Base-by-base conservation (phyloP, 2,797 vertebrate genomes). In the Allobates femoralis region DNA sequence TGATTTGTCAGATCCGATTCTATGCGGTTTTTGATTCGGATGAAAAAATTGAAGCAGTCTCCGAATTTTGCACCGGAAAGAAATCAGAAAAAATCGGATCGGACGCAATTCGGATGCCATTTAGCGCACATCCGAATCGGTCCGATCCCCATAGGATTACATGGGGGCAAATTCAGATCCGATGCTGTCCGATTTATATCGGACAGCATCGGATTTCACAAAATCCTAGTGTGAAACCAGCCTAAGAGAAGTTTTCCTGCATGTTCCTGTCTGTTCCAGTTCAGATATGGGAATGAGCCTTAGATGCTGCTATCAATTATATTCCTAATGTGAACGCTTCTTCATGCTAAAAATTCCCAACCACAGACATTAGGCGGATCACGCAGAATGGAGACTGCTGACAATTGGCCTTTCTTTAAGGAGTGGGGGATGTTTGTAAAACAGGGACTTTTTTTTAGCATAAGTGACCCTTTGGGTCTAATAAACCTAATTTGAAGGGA, bases 381-480 rank as follows among this genome's bases (percentile, higher is more conserved):
- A 71, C 67, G 34, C 67, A 41, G 19, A 34, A 34, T 41, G 67
- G 67, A 71, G 67, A 41, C 67, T 71, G 34, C 21, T 21, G 32
- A 71, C 67, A 71, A 71, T 71, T 37, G 32, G 19, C 21, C 67
- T 71, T 71, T 71, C 67, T 71, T 32, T 41, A 21, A 71, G 34
- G 34, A 71, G 67, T 10, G 34, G 34, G 67, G 21, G 67, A 23
- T 71, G 67, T 71, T 71, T 41, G 34, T 37, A 3, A 34, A 71
- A 71, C 34, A n/a, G 67, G 67, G 67, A 71, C 34, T n/a, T 71
- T 71, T 71, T 69, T 71, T 41, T 23, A 50, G 37, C 37, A 74
- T 74, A 74, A 74, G 71, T 26, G 41, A 74, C 71, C 71, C 71
- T 74, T 74, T 26, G 71, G n/a, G 71, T 50, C 37, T 74, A 74